A percentile compares a stretch with the other conserved stretches of the same genome.
Conservation (phyloP, 2,888 invertebrate species). For the Meliscaeva auricollis region DNA sequence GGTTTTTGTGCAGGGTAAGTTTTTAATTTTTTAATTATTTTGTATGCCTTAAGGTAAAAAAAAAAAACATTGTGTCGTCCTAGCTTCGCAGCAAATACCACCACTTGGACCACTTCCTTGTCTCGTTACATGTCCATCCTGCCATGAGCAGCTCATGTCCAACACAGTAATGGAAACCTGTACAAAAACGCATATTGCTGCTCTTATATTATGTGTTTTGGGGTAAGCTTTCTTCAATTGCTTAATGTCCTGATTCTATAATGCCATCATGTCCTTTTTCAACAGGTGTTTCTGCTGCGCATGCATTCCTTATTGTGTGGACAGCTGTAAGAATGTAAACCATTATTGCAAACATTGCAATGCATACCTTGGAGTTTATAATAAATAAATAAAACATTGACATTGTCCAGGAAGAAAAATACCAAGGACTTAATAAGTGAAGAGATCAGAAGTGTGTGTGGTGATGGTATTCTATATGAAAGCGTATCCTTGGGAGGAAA, state of each 20-base stretch:
- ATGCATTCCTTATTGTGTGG: slow-evolving; percentile 79
- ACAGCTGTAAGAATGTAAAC: slow-evolving; percentile 80
- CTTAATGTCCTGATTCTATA: no score
- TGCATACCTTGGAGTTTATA: slow-evolving; percentile 79
- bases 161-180: slow-evolving; percentile 69
- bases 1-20: slow-evolving; percentile 44
- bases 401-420: not conserved
- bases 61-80: no score
- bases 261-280: slow-evolving; percentile 1
- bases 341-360: slow-evolving; percentile 80
- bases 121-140: slow-evolving; percentile 78
- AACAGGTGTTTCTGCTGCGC: slow-evolving; percentile 78
- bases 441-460: no score
- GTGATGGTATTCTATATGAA: no score
- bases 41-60: not conserved
- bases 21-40: not conserved
- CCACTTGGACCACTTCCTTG: slow-evolving; percentile 59
- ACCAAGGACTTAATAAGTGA: no score
- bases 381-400: slow-evolving; percentile 63
- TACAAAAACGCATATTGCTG: not conserved
- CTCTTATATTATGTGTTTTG: not conserved
- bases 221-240: not conserved
- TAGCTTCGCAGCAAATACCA: not conserved
- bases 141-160: slow-evolving; percentile 76
- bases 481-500: no score